Percentiles rank a stretch among this genome's conserved stretches.
Conservation (phyloP, 2,113 vertebrate species). For the Rhizomys pruinosus region DNA sequence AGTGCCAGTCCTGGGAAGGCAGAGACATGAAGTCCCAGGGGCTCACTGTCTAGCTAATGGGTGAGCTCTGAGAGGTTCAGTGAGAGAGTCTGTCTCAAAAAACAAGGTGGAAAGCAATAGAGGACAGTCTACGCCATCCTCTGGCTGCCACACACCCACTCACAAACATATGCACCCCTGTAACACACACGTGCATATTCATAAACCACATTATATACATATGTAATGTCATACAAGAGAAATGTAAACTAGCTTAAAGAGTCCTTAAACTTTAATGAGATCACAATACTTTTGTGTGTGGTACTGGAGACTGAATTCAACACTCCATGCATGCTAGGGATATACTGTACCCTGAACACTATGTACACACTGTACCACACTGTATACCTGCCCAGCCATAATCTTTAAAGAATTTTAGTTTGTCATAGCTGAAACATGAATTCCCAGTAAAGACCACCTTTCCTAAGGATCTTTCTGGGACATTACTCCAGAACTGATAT, state of each 20-base stretch:
- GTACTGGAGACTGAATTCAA: background rate
- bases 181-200: background rate
- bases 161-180: background rate
- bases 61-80: background rate
- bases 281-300: no score
- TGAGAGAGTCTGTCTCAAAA: background rate
- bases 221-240: background rate
- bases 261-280: background rate
- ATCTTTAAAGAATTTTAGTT: background rate
- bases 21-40: background rate
- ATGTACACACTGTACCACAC: background rate
- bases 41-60: background rate
- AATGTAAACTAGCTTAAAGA: background rate
- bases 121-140: background rate
- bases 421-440: background rate
- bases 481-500: background rate
- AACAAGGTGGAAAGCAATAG: background rate
- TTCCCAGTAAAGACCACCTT: background rate
- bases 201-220: background rate
- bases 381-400: background rate
- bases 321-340: background rate
- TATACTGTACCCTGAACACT: background rate
- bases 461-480: background rate
- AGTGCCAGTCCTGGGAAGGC: background rate
- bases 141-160: background rate